These are phyloP conservation scores for Sturmia bella DNA, from an alignment of 2,888 invertebrate genomes.

Conservation along the genomic window DNA sequence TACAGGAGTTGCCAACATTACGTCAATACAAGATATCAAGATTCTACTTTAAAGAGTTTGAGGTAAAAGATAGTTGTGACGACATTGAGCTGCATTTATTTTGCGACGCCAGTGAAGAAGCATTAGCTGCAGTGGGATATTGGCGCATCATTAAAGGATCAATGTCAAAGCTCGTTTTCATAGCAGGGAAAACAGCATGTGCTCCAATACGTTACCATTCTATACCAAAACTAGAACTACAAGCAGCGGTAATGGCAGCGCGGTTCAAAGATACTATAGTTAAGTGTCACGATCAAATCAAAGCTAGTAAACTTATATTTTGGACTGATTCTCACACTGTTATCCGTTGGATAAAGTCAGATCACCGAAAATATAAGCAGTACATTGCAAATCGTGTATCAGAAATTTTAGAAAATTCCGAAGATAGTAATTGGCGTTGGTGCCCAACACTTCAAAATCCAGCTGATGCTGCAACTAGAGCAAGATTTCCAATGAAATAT, in stretches of 20 bases:
- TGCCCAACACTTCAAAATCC: not conserved
- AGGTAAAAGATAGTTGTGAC: too few species aligned
- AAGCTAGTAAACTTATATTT: not conserved
- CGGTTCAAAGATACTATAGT: not conserved
- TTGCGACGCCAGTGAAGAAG: constrained; percentile 11
- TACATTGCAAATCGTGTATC: not conserved
- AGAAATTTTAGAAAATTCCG: not conserved
- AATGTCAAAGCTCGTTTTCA: not conserved
- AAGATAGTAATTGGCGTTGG: too few species aligned
- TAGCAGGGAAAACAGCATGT: constrained; percentile 10
- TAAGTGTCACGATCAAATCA: not conserved
- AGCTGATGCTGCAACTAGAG: not conserved
- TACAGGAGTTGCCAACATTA: constrained; percentile 2
- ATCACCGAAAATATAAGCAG: not conserved
- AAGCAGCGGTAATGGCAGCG: constrained; percentile 5
- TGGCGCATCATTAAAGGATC: not conserved
- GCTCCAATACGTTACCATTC: constrained; percentile 8
- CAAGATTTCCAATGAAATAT: too few species aligned
- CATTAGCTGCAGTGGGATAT: not conserved
- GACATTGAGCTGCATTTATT: constrained; percentile 5
- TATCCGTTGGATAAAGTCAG: not conserved
- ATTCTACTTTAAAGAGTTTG: not conserved
- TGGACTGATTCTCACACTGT: not conserved
- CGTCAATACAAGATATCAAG: not conserved
- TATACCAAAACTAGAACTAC: constrained; percentile 7